A percentile compares a stretch with the other conserved stretches of the same genome.
Evolutionary conservation across 2,113 vertebrate species (phyloP).

Genomic region (Tragulus kanchil): DNA sequence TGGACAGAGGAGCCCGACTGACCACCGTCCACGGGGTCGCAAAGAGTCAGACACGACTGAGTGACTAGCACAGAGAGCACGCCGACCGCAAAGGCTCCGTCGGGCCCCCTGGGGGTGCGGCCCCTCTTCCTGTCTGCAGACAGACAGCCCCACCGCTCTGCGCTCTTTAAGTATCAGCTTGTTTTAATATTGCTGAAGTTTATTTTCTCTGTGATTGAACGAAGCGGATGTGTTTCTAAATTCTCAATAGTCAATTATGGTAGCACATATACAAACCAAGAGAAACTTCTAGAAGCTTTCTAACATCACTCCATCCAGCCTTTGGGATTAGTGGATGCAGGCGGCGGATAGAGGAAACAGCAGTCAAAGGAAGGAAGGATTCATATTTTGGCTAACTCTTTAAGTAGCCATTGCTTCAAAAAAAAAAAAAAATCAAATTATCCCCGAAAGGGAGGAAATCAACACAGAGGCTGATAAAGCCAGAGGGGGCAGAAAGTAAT

Average conservation of each 20-base stretch:
- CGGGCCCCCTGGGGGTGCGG: neutral
- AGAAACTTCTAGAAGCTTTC: neutral
- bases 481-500: neutral
- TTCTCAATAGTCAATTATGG: neutral
- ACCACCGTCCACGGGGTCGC: too few relatives aligned
- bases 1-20: too few relatives aligned
- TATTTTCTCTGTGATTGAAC: neutral
- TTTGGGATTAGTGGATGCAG: neutral
- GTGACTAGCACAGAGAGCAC: too few relatives aligned
- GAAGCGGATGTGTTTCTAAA: neutral
- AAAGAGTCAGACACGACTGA: too few relatives aligned
- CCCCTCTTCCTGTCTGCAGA: neutral
- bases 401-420: neutral
- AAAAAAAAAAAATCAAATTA: neutral
- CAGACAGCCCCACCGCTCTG: accelerated
- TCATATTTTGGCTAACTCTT: neutral
- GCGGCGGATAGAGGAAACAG: neutral
- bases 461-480: neutral
- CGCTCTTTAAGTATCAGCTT: neutral
- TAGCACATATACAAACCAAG: neutral
- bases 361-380: neutral
- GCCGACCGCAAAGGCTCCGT: accelerated
- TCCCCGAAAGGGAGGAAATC: neutral
- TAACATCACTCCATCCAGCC: neutral
- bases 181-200: neutral